A percentile compares a stretch with the other conserved stretches of the same genome.
phyloP scores from a whole-genome alignment of 2,888 invertebrate species.

The Trissonchulus latispiculum region DNA sequence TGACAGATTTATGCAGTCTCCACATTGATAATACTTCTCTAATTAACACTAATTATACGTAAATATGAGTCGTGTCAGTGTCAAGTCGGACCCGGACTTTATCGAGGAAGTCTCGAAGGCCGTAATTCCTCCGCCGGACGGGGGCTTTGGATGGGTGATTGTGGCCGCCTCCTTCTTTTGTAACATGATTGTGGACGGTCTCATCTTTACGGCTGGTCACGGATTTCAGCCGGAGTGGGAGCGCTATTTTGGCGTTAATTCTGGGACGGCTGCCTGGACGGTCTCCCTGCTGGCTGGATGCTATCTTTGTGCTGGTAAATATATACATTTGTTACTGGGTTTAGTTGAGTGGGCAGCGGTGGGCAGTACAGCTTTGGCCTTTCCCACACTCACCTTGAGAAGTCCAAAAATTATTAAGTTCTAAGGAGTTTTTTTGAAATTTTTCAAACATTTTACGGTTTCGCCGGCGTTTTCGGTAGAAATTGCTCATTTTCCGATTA shows the following conservation, averaged over 20 bases:
- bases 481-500: no score
- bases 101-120: constrained; percentile 35
- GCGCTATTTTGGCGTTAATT: constrained; percentile 68
- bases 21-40: no score
- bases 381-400: no score
- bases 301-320: constrained; percentile 79
- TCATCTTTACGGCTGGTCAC: constrained; percentile 47
- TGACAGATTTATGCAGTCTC: no score
- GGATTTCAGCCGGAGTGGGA: constrained; percentile 46
- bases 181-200: constrained; percentile 91
- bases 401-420: no score
- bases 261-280: constrained; percentile 74
- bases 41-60: no score
- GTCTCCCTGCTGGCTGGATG: constrained; percentile 88
- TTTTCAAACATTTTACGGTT: no score
- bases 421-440: no score
- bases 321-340: no score
- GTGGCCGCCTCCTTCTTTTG: constrained; percentile 93
- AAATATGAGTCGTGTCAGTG: background rate
- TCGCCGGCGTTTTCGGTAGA: no score
- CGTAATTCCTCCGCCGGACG: constrained; percentile 37
- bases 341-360: no score
- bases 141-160: constrained; percentile 50
- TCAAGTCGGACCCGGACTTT: constrained; percentile 22
- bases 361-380: no score